Conservation (phyloP, 2,888 invertebrate species). For the Mythimna lalbum region DNA sequence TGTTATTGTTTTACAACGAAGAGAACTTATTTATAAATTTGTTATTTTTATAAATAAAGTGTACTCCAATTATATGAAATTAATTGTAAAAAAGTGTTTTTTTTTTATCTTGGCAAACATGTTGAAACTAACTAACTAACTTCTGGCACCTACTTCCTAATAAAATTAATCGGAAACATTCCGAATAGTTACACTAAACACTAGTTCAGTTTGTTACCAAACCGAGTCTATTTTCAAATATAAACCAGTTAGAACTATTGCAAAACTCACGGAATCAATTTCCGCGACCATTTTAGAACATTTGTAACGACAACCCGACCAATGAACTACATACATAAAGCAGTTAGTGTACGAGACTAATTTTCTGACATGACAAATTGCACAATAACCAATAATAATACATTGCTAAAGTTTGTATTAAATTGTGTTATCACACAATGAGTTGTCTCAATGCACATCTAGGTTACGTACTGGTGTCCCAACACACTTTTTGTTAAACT, state of each 20-base stretch:
- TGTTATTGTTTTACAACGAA: conserved; percentile 58
- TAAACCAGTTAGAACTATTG: conserved; percentile 48
- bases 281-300: conserved; percentile 41
- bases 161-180: conserved; percentile 11
- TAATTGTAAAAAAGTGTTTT: conserved; percentile 5
- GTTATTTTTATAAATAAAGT: conserved; percentile 67
- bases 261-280: conserved; percentile 43
- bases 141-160: background rate
- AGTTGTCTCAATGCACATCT: conserved; percentile 71
- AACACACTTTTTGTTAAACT: conserved; percentile 68
- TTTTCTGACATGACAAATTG: conserved; percentile 49
- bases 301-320: conserved; percentile 35
- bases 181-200: conserved; percentile 9
- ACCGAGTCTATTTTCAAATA: conserved; percentile 37
- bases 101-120: background rate
- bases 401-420: conserved; percentile 59
- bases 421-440: conserved; percentile 61
- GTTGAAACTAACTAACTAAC: background rate
- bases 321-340: conserved; percentile 43
- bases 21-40: conserved; percentile 63
- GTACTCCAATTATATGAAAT: conserved; percentile 42
- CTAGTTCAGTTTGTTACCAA: conserved; percentile 28
- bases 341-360: conserved; percentile 20
- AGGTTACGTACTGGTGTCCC: conserved; percentile 73
- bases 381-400: conserved; percentile 58